Percentiles rank a stretch among this genome's conserved stretches.
Evolutionary conservation across 1,140 invertebrate species (phyloP).

Genomic region (Drosophila ercepeae): DNA sequence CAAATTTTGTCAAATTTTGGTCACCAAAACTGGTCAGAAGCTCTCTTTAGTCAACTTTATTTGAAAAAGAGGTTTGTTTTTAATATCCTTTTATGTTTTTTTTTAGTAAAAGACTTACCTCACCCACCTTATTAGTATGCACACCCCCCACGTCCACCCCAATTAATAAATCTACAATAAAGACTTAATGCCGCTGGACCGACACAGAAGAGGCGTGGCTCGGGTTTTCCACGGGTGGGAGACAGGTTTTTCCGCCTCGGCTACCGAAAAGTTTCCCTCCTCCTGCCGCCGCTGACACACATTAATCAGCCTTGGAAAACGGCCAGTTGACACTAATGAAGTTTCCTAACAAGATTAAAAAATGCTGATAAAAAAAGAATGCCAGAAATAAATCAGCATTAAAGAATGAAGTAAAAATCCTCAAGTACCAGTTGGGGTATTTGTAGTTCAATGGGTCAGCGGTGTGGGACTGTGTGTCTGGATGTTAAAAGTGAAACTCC

Average conservation of each 20-base stretch:
- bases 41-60: too few species aligned
- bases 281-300: slow-evolving; percentile 51
- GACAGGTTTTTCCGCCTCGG: slow-evolving; percentile 37
- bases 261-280: slow-evolving; percentile 55
- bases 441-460: slow-evolving; percentile 73
- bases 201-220: slow-evolving; percentile 67
- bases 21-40: slow-evolving; percentile 11
- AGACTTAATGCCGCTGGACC: slow-evolving; percentile 68
- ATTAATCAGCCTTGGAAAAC: slow-evolving; percentile 65
- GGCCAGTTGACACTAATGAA: slow-evolving; percentile 77
- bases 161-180: slow-evolving; percentile 65
- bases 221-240: slow-evolving; percentile 26
- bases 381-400: slow-evolving; percentile 40
- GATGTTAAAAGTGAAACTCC: slow-evolving; percentile 67
- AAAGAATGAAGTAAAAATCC: slow-evolving; percentile 6
- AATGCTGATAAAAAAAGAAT: slow-evolving; percentile 51
- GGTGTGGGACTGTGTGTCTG: too few species aligned
- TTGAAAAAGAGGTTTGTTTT: not conserved
- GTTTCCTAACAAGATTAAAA: slow-evolving; percentile 75
- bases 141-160: slow-evolving; percentile 57
- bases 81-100: slow-evolving; percentile 37
- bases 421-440: too few species aligned
- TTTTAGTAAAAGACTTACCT: slow-evolving; percentile 13
- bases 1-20: slow-evolving; percentile 75
- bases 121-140: slow-evolving; percentile 37